Conservation (phyloP, 2,797 vertebrate species). For the Enteromius anoplus region DNA sequence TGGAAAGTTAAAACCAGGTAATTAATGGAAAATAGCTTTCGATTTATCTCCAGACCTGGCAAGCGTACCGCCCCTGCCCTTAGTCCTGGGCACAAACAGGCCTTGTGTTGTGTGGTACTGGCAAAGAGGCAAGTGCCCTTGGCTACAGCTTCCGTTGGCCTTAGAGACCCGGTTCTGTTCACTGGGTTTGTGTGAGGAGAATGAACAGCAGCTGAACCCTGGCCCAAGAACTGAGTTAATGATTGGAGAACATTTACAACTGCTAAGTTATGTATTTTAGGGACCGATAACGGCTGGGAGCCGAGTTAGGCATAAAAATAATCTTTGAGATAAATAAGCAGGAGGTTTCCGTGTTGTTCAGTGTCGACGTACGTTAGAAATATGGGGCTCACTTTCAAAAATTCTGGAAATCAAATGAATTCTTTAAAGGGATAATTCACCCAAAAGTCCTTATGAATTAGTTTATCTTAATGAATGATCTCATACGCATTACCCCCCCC, state of each 20-base stretch:
- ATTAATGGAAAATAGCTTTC: conserved; percentile 61
- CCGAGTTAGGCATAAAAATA: conserved; percentile 40
- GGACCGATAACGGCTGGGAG: conserved; percentile 64
- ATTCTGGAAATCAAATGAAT: neutral
- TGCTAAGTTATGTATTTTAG: conserved; percentile 64
- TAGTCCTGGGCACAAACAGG: conserved; percentile 60
- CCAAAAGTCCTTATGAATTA: neutral
- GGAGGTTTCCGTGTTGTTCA: neutral
- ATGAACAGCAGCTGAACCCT: conserved; percentile 60
- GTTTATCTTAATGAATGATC: too few relatives aligned
- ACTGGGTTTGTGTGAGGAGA: conserved; percentile 45
- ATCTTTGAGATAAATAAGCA: conserved; percentile 37
- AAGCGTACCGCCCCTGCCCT: conserved; percentile 39
- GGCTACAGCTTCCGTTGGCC: conserved; percentile 43
- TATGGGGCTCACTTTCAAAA: neutral
- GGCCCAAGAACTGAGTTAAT: conserved; percentile 73
- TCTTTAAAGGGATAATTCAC: neutral
- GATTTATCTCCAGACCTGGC: conserved; percentile 48
- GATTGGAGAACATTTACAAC: conserved; percentile 74
- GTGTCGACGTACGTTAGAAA: neutral
- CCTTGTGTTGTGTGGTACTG: conserved; percentile 58
- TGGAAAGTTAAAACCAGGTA: conserved; percentile 64
- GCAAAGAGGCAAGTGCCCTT: conserved; percentile 50
- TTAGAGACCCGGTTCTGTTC: conserved; percentile 41
- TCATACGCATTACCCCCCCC: too few relatives aligned